Evolutionary conservation across 2,797 vertebrate species (phyloP), one percentile per base, ranked within the genome.

Genomic region (Protonibea diacanthus): DNA sequence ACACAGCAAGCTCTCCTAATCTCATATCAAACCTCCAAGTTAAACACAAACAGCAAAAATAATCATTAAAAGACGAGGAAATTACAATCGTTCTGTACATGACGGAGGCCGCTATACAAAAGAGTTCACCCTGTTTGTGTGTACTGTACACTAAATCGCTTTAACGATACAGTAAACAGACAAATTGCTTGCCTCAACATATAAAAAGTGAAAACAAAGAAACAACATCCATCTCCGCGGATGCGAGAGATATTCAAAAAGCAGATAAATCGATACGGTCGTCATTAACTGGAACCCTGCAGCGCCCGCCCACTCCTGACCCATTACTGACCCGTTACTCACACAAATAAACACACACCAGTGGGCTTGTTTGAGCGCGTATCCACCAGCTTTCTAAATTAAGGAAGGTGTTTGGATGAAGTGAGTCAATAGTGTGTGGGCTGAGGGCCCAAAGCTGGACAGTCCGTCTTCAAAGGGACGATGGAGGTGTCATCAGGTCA

Each of bases 81-180:
- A 69, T 70, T 85, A 86, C 89, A 91, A 88, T 92, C 86, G 45
- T 82, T 81, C 82, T 90, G 82, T 90, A 89, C 89, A 91, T 20
- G 74, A 74, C 38, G 27, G 33, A 86, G 79, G 77, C 82, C 56
- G 79, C 76, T 72, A 20, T 87, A 90, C 72, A 86, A 87, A 90
- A 84, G 74, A 74, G 61, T 79, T 80, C 67, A 84, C 82, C 86
- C 88, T 88, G 88, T 89, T 76, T 73, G 74, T 61, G 59, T 74
- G 49, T 53, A 15, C 70, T 74, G 76, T 83, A 76, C 87, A 87
- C 78, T 33, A 62, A 53, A 9, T n/a, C 60, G 68, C 71, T 82
- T 78, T 47, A 68, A 56, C 70, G 2, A 70, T 56, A 66, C 75
- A 80, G 86, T 27, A 65, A 77, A 84, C 66, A 55, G 25, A 84